Base-by-base conservation (phyloP, 2,888 invertebrate genomes). In the Xylota segnis region DNA sequence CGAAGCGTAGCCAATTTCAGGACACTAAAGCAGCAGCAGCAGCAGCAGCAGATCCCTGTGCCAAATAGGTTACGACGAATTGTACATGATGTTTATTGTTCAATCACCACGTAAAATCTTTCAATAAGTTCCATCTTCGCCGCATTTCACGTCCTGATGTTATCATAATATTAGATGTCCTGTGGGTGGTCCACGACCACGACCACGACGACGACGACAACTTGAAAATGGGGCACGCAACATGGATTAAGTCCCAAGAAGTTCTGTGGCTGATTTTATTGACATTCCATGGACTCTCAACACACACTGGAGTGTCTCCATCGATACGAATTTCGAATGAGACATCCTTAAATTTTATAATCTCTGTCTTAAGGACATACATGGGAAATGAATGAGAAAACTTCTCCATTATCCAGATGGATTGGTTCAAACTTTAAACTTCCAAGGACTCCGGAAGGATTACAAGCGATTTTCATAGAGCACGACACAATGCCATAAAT, bases 51-150 rank as follows among this genome's bases (percentile, higher is more conserved):
- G 59, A 75, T 65, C 71, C 45, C 61, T 43, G 71, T 86, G 86
- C 86, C 86, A 86, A 86, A 82, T 86, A 86, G 86, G 86, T 76
- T 86, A 86, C 61, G 54, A 82, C 66, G 63, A 82, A 63, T 71
- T 77, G 82, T 72, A 77, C 82, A 82, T 86, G 86, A 86, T 86
- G 82, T 86, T 86, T 86, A 86, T 86, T 86, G 86, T 86, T 82
- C 86, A 86, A 86, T 86, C 86, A 76, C 86, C 86, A 86, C 86
- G 86, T 86, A 86, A 86, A 86, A 82, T 82, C 86, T 81, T 86
- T 86, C 86, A 86, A 76, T 86, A 77, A 86, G 72, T 77, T 82
- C 68, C 76, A 61, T 76, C 82, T 76, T 72, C 72, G 76, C 54
- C 54, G 71, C 71, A 72, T 76, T 81, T 45, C 68, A 72, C 68